These are phyloP conservation scores for Paedocypris micromegethes DNA, from an alignment of 2,797 vertebrate genomes.

Conservation along the genomic window DNA sequence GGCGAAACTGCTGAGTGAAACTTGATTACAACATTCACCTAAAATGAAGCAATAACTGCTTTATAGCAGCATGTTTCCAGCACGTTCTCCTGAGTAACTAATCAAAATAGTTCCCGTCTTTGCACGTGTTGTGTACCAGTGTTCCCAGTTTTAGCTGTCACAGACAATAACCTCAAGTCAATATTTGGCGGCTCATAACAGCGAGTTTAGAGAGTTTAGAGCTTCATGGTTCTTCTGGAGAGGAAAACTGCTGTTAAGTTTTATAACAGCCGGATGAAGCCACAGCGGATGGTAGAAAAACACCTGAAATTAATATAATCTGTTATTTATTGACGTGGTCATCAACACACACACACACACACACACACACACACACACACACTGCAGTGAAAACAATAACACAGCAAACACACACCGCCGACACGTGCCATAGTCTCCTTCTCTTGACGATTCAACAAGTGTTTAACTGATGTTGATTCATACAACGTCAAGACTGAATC, in stretches of 20 bases:
- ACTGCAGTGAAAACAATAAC: too few species aligned
- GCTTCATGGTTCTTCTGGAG: conserved; percentile 19
- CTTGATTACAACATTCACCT: background rate
- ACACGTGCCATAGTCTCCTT: too few species aligned
- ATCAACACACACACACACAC: too few species aligned
- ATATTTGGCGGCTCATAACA: conserved; percentile 47
- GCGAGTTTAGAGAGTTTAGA: conserved; percentile 33
- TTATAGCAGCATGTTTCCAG: conserved; percentile 5
- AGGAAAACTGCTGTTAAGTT: conserved; percentile 40
- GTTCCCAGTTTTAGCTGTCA: conserved; percentile 6
- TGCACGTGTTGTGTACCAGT: background rate
- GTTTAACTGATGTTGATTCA: too few species aligned
- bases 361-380: too few species aligned
- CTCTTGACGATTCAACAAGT: too few species aligned
- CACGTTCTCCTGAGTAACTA: background rate
- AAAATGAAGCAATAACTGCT: conserved; percentile 7
- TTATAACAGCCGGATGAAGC: conserved; percentile 19
- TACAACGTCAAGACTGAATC: too few species aligned
- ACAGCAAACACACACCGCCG: too few species aligned
- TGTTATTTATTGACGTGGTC: conserved; percentile 15
- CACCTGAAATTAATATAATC: conserved; percentile 23
- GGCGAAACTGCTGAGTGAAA: conserved; percentile 1
- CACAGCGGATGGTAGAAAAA: conserved; percentile 4
- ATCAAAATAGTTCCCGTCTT: too few species aligned
- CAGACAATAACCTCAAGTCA: conserved; percentile 41